These are phyloP conservation scores for Nylanderia fulva DNA, from an alignment of 1,140 invertebrate genomes.

Conservation along the genomic window DNA sequence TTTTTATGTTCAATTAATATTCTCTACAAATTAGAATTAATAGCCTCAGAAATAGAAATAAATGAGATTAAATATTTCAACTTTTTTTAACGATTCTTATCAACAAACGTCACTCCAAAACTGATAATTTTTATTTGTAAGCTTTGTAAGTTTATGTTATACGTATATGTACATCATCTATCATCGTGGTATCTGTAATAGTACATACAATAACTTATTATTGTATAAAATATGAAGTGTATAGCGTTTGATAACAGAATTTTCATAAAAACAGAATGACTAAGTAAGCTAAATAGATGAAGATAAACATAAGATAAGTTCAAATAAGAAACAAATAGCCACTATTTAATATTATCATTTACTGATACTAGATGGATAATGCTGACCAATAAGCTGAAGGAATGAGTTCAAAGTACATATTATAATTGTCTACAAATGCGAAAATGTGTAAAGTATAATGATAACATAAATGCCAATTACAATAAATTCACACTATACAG, in stretches of 20 bases:
- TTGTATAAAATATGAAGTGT: not conserved
- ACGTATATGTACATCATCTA: not conserved
- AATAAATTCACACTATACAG: no score
- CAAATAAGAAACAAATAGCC: not conserved
- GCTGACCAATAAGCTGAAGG: slow-evolving; percentile 21
- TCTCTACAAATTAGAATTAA: not conserved
- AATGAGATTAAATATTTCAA: not conserved
- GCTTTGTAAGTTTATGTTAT: no score
- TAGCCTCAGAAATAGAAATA: not conserved
- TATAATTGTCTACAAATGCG: not conserved
- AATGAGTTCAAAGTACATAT: slow-evolving; percentile 11
- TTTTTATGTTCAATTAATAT: not conserved
- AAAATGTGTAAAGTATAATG: not conserved
- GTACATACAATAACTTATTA: not conserved
- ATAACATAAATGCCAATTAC: slow-evolving; percentile 4
- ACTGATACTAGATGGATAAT: slow-evolving; percentile 14
- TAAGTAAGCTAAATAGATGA: not conserved
- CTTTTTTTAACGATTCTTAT: not conserved
- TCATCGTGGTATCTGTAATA: not conserved
- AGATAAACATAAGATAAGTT: not conserved
- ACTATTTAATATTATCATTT: not conserved
- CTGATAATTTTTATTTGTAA: not conserved
- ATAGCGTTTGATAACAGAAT: not conserved
- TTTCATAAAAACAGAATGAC: not conserved
- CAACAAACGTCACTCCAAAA: not conserved